A percentile compares a stretch with the other conserved stretches of the same genome.
phyloP scores from a whole-genome alignment of 2,113 vertebrate species.

The Austrofundulus limnaeus region DNA sequence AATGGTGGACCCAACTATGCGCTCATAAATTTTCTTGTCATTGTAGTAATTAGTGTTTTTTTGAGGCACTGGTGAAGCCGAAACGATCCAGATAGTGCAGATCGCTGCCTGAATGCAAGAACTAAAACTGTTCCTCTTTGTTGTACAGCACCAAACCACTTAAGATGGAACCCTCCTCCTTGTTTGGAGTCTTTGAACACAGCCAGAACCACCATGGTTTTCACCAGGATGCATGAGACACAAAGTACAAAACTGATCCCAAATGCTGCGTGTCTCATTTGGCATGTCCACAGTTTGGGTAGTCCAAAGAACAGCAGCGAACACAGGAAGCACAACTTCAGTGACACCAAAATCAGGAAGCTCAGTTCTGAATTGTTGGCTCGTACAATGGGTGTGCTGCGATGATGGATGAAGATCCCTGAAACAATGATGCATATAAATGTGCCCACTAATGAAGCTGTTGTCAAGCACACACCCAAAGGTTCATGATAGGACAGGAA shows the following conservation, averaged over 20 bases:
- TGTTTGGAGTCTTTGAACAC: slow-evolving; percentile 73
- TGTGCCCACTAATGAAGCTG: slow-evolving; percentile 59
- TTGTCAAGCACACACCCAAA: slow-evolving; percentile 67
- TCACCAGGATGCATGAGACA: slow-evolving; percentile 52
- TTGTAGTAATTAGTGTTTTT: slow-evolving; percentile 50
- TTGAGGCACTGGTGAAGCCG: slow-evolving; percentile 44
- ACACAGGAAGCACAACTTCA: slow-evolving; percentile 75
- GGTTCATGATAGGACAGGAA: slow-evolving; percentile 67
- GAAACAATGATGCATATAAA: slow-evolving; percentile 49
- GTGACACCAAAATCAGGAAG: slow-evolving; percentile 70
- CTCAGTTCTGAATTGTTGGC: slow-evolving; percentile 78
- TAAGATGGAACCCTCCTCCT: slow-evolving; percentile 45
- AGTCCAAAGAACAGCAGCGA: slow-evolving; percentile 66
- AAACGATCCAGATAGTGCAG: slow-evolving; percentile 66
- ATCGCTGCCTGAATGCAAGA: slow-evolving; percentile 64
- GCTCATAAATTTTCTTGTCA: slow-evolving; percentile 70
- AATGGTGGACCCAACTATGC: slow-evolving; percentile 63
- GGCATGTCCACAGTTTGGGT: slow-evolving; percentile 47
- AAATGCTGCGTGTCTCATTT: slow-evolving; percentile 57
- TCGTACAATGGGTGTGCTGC: slow-evolving; percentile 64
- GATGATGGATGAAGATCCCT: slow-evolving; percentile 50
- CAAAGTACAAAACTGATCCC: slow-evolving; percentile 57
- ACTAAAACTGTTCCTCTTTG: slow-evolving; percentile 68
- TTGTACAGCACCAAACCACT: slow-evolving; percentile 67
- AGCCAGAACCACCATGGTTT: slow-evolving; percentile 57